Percentiles rank a stretch among this genome's conserved stretches.
These are phyloP conservation scores for Caenorhabditis doughertyi DNA, from an alignment of 2,888 invertebrate species.

Conservation along the genomic window DNA sequence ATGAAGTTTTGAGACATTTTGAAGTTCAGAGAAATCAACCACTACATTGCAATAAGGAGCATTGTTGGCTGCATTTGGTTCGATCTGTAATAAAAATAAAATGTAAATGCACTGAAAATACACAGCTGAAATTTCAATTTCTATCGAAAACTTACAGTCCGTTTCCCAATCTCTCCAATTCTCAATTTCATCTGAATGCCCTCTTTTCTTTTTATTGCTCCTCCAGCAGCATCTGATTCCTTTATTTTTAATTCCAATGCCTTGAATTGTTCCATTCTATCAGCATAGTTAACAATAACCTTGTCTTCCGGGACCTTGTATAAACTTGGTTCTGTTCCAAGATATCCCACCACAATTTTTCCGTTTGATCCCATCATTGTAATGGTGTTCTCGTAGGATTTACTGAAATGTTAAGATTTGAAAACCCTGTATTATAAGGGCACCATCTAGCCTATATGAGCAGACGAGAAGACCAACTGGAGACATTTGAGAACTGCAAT, in stretches of 20 bases:
- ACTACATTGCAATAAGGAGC: constrained; percentile 45
- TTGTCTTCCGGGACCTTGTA: constrained; percentile 60
- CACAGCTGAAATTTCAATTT: too few species aligned
- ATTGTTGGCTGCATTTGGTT: constrained; percentile 52
- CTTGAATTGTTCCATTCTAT: constrained; percentile 49
- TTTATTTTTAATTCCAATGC: constrained; percentile 52
- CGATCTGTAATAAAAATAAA: constrained; percentile 39
- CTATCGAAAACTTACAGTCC: constrained; percentile 26
- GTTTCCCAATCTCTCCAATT: constrained; percentile 46
- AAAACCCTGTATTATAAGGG: neutral
- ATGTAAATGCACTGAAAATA: neutral
- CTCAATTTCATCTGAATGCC: constrained; percentile 48
- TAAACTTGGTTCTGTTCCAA: constrained; percentile 70
- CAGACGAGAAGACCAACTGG: constrained; percentile 46
- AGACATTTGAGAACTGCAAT: constrained; percentile 62
- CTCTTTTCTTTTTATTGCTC: constrained; percentile 16
- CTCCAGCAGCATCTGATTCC: constrained; percentile 37
- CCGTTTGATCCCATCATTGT: constrained; percentile 55
- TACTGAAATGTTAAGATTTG: constrained; percentile 35
- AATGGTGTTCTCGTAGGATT: constrained; percentile 61
- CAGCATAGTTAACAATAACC: constrained; percentile 41
- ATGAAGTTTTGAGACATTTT: constrained; percentile 45
- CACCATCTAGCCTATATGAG: constrained; percentile 58
- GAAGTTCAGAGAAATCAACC: constrained; percentile 35
- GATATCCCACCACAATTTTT: constrained; percentile 65